Base-by-base conservation (phyloP, 2,113 vertebrate genomes). In the Mionectes macconnelli region DNA sequence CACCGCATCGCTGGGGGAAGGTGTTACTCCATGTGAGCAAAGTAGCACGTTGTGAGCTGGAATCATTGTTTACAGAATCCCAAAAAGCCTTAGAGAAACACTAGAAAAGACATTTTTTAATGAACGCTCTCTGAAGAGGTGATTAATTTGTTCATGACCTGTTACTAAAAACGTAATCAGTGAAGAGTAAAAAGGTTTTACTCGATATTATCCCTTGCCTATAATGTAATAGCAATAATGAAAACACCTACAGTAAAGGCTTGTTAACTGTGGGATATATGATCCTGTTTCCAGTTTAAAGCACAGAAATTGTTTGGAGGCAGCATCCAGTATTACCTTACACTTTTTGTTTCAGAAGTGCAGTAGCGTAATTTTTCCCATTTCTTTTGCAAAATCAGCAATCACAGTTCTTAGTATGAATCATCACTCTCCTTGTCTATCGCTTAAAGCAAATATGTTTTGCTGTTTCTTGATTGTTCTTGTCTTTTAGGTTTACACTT, bases 401-500 rank as follows among this genome's bases (percentile, higher is more conserved):
- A 74, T 89, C 87, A 95, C 23, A 83, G 93, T 60, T 81, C 80
- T 52, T 84, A 86, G 96, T 81, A 92, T 92, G 94, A 97, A 62
- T 96, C 96, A 97, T 91, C 27, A 1, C 94, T 95, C 89, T 96
- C 35, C 64, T 79, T 87, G 83, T 72, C 47, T 94, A 72, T 95
- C 90, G 93, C 75, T 86, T 84, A 70, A 91, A 86, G 84, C 80
- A 96, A 92, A 90, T 69, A 85, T 22, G 12, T 81, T 97, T 89
- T 64, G 50, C 57, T 81, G 44, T 81, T 72, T 49, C 96, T 84
- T 88, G 75, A 95, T 84, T 87, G 78, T 68, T 97, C 86, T 30
- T 44, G 85, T 94, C 93, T 94, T 95, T 94, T 95, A 96, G 68
- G 76, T 96, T 94, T 95, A 80, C 93, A 87, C 72, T 96, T 93